Conservation (phyloP, 2,888 invertebrate species). For the Rapana venosa region DNA sequence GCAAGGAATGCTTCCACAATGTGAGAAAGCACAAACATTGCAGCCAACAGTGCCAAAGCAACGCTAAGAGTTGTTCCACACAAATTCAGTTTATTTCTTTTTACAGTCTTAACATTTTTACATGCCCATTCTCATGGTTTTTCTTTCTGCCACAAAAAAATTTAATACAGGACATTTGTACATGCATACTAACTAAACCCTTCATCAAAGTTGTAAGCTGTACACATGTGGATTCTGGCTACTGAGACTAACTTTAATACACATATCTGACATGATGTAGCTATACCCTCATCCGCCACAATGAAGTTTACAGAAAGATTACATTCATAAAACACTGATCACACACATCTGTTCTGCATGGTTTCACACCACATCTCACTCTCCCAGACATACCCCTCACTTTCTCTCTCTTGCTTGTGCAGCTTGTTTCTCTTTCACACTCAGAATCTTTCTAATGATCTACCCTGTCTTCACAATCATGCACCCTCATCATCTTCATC, state of each 20-base stretch:
- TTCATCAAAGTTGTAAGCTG: background rate
- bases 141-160: background rate
- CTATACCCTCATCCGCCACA: background rate
- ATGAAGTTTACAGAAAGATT: background rate
- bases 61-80: background rate
- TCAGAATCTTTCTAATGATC: background rate
- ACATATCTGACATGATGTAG: background rate
- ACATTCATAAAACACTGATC: background rate
- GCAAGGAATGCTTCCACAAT: background rate
- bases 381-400: background rate
- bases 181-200: background rate
- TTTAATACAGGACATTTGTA: background rate
- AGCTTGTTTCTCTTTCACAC: background rate
- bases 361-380: background rate
- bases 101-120: background rate
- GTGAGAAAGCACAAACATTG: background rate
- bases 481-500: constrained; percentile 38
- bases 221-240: background rate
- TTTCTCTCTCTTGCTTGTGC: background rate
- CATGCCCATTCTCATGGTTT: background rate
- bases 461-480: constrained; percentile 24
- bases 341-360: background rate
- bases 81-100: background rate
- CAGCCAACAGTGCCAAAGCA: background rate
- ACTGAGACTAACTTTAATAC: background rate